Percentiles rank a stretch among this genome's conserved stretches.
phyloP scores from a whole-genome alignment of 2,888 invertebrate genomes.

The Rugalucina vietnamica region DNA sequence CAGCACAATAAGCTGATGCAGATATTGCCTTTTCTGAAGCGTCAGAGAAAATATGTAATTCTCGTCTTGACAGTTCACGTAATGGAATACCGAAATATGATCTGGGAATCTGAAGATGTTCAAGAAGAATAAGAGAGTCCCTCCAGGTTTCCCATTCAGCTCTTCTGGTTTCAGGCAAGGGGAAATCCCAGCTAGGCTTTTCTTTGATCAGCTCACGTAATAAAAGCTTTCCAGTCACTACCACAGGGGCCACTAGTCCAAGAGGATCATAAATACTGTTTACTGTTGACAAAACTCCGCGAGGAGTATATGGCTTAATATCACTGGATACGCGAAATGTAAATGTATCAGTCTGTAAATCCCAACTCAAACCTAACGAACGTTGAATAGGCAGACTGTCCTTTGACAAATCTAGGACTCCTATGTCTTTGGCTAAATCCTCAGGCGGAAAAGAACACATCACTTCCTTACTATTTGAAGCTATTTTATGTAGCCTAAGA shows the following conservation, averaged over 20 bases:
- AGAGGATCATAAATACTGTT: constrained; percentile 40
- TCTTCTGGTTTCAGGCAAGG: constrained; percentile 38
- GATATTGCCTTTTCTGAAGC: constrained; percentile 66
- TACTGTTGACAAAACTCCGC: constrained; percentile 57
- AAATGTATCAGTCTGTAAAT: constrained; percentile 50
- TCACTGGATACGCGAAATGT: constrained; percentile 26
- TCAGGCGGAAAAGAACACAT: constrained; percentile 36
- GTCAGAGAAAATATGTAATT: constrained; percentile 59
- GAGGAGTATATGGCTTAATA: constrained; percentile 44
- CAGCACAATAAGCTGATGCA: constrained; percentile 57
- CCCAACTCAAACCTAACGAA: constrained; percentile 66
- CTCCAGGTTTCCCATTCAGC: constrained; percentile 51
- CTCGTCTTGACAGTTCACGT: not conserved
- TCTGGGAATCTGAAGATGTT: constrained; percentile 31
- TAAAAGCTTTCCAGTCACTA: constrained; percentile 44
- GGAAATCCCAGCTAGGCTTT: constrained; percentile 62
- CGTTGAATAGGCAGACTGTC: constrained; percentile 39
- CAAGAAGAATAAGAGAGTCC: constrained; percentile 9
- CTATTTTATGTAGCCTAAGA: constrained; percentile 16
- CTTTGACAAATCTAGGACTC: constrained; percentile 7
- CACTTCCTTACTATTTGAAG: constrained; percentile 13
- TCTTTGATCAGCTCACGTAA: constrained; percentile 52
- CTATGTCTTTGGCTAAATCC: constrained; percentile 42
- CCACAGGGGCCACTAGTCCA: constrained; percentile 37
- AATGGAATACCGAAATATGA: constrained; percentile 13